Evolutionary conservation across 2,888 invertebrate genomes (phyloP), one percentile per base, ranked within the genome.

Genomic region (Pyrgus malvae): DNA sequence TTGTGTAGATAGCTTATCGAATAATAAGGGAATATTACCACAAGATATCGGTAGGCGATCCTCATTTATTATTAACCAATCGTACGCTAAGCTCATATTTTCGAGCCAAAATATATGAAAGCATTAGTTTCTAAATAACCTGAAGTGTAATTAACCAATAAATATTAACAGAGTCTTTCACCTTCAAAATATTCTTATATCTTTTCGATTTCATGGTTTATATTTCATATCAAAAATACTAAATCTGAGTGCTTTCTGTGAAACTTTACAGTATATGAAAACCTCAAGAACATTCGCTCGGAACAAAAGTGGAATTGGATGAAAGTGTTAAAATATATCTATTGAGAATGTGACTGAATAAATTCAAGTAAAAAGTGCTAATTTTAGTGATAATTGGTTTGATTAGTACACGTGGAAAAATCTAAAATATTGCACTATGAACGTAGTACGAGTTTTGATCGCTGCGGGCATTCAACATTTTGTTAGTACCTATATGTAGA

Each of bases 401-500:
- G 12, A 25, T 12, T 38, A 3, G 6, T 4, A 4, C 17, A 9
- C 16, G 17, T 37, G 37, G 21, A 44, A n/a, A 16, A 23, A 9
- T 17, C 29, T 35, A 11, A 17, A 8, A 27, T 11, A 27, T 9
- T 21, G 8, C n/a, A 45, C 6, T 29, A 44, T 83, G 23, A 80
- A 84, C 59, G 76, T 86, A 3, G 71, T 90, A 16, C 76, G 80
- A 60, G 84, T 90, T 2, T 62, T 89, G 57, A 79, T 84, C 14
- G 67, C 85, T 16, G 68, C 85, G 25, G 83, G 81, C 7, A 67
- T 88, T 61, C 88, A 90, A 63, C 72, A 80, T 60, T 80, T 80
- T 57, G 90, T 90, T 73, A 83, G 89, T 89, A 77, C 21, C 6
- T 21, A 21, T 16, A 35, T 1, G 9, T 27, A 9, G 8, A 7